phyloP scores from a whole-genome alignment of 2,888 invertebrate species.

The Acanthococcus lagerstroemiae region DNA sequence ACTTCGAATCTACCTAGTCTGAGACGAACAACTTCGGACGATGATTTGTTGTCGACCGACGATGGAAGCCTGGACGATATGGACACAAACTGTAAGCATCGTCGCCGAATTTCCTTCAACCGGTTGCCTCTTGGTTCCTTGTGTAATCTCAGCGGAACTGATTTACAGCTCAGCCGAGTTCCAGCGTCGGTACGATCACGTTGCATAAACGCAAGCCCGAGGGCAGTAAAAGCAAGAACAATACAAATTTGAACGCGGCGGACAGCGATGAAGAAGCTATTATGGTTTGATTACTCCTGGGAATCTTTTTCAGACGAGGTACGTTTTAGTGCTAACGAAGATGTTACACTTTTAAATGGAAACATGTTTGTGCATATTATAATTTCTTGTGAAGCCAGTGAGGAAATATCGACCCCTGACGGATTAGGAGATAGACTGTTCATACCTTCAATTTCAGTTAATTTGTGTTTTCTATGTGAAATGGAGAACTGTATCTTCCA shows the following conservation, averaged over 20 bases:
- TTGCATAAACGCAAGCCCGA: constrained; percentile 19
- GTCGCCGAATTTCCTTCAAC: neutral
- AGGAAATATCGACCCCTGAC: no score
- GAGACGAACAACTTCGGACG: constrained; percentile 75
- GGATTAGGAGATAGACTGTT: no score
- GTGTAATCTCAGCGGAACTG: neutral
- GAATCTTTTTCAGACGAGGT: neutral
- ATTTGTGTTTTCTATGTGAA: no score
- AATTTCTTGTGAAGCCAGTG: no score
- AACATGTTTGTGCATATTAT: no score
- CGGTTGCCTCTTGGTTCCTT: no score
- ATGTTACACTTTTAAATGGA: neutral
- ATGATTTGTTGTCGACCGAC: constrained; percentile 71
- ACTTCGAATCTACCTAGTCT: constrained; percentile 70
- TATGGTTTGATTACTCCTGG: constrained; percentile 39
- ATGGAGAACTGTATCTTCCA: no score
- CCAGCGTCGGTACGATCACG: constrained; percentile 9
- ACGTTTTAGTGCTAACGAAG: neutral
- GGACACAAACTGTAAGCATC: constrained; percentile 35
- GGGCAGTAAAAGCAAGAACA: constrained; percentile 5
- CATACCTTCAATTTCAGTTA: no score
- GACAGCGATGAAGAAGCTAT: constrained; percentile 42
- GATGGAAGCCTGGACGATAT: constrained; percentile 54
- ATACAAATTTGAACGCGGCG: constrained; percentile 34
- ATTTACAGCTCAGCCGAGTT: constrained; percentile 35